A percentile compares a stretch with the other conserved stretches of the same genome.
phyloP scores from a whole-genome alignment of 2,888 invertebrate genomes.

The Plagodis pulveraria region DNA sequence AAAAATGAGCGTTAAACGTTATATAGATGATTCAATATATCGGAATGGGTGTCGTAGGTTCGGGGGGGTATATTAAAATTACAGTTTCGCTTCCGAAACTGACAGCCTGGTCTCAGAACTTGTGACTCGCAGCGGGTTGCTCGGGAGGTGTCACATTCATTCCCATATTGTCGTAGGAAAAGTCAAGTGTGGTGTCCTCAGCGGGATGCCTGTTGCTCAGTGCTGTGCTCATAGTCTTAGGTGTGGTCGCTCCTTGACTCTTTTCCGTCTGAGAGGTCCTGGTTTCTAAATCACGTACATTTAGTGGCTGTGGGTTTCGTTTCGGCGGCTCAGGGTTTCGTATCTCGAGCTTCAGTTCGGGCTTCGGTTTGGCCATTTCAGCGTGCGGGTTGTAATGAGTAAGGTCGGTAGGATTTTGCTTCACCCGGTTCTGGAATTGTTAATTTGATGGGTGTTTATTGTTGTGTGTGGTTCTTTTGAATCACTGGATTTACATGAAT shows the following conservation, averaged over 20 bases:
- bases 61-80: slow-evolving; percentile 41
- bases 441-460: slow-evolving; percentile 4
- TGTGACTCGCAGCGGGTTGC: slow-evolving; percentile 64
- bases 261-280: slow-evolving; percentile 75
- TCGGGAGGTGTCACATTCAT: slow-evolving; percentile 88
- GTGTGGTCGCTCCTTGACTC: slow-evolving; percentile 85
- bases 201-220: slow-evolving; percentile 90
- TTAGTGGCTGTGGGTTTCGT: slow-evolving; percentile 66
- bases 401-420: slow-evolving; percentile 71
- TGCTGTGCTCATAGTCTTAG: slow-evolving; percentile 89
- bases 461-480: not conserved
- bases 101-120: slow-evolving; percentile 62
- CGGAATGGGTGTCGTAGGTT: slow-evolving; percentile 12
- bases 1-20: not conserved
- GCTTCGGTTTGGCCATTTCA: slow-evolving; percentile 71
- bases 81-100: slow-evolving; percentile 51
- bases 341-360: slow-evolving; percentile 73
- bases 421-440: slow-evolving; percentile 72
- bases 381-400: slow-evolving; percentile 81
- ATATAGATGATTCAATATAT: not conserved
- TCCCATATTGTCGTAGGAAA: slow-evolving; percentile 92
- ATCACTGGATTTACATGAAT: no score
- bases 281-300: slow-evolving; percentile 67
- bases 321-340: slow-evolving; percentile 72
- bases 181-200: slow-evolving; percentile 91